A percentile compares a stretch with the other conserved stretches of the same genome.
These are phyloP conservation scores for Oxygymnocypris stewartii DNA, from an alignment of 2,113 vertebrate genomes.

Conservation along the genomic window DNA sequence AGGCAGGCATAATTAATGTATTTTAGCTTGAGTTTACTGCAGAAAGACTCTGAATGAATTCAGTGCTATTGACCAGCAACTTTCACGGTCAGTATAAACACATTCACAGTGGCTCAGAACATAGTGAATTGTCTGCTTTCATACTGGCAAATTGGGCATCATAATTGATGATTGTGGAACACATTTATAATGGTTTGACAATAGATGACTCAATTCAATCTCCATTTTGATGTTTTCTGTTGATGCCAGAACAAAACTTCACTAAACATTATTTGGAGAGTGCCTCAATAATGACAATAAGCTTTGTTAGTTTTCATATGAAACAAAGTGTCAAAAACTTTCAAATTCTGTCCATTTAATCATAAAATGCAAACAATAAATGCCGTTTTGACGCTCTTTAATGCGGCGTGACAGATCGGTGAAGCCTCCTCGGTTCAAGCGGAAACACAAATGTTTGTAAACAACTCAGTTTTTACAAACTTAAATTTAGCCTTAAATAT, in stretches of 20 bases:
- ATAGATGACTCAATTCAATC: not conserved
- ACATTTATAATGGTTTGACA: not conserved
- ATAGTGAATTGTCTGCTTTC: too few relatives aligned
- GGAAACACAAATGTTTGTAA: not conserved
- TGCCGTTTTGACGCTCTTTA: not conserved
- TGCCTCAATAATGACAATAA: not conserved
- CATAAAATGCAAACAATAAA: not conserved
- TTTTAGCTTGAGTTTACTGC: conserved; percentile 2
- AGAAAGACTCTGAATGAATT: not conserved
- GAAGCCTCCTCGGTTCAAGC: not conserved
- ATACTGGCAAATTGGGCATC: not conserved
- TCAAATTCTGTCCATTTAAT: not conserved
- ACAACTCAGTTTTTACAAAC: not conserved
- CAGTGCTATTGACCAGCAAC: conserved; percentile 16
- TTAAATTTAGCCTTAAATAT: not conserved
- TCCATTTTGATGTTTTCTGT: not conserved
- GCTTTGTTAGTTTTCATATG: not conserved
- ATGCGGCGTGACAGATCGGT: not conserved
- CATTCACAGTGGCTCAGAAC: not conserved
- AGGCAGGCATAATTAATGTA: not conserved
- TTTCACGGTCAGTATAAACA: conserved; percentile 27
- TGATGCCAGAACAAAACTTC: not conserved
- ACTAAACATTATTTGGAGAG: not conserved
- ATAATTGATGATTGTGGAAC: not conserved
- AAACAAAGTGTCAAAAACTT: not conserved